phyloP scores from a whole-genome alignment of 2,113 vertebrate species.

The Dinomys branickii region DNA sequence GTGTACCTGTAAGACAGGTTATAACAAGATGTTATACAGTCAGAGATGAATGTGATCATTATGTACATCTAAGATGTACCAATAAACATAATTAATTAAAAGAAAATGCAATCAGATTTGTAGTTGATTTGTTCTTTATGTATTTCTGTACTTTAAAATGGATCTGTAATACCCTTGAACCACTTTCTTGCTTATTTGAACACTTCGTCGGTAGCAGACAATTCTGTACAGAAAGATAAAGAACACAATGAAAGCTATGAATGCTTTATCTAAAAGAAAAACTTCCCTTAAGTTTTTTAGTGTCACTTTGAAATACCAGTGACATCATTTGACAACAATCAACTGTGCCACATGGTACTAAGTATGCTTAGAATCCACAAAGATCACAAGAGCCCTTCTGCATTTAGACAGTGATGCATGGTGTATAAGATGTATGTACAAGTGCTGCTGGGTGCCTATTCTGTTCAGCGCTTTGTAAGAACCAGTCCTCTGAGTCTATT shows the following conservation, averaged over 20 bases:
- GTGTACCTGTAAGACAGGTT: not conserved
- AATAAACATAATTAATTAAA: not conserved
- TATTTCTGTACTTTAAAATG: not conserved
- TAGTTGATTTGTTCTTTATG: not conserved
- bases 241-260: not conserved
- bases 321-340: not conserved
- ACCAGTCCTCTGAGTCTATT: not conserved
- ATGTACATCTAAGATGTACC: not conserved
- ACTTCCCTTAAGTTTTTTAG: not conserved
- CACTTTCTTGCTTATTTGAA: not conserved
- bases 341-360: no score
- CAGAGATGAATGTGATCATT: not conserved
- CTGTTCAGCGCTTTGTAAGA: fast-evolving
- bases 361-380: not conserved
- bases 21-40: not conserved
- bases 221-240: not conserved
- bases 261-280: not conserved
- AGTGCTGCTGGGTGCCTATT: fast-evolving
- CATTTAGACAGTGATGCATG: fast-evolving
- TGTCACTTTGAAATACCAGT: not conserved
- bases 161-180: not conserved
- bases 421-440: fast-evolving
- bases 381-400: fast-evolving
- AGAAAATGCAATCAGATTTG: not conserved
- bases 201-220: not conserved